Percentiles rank a stretch among this genome's conserved stretches.
phyloP scores from a whole-genome alignment of 2,888 invertebrate species.

The Lasioglossum calceatum region DNA sequence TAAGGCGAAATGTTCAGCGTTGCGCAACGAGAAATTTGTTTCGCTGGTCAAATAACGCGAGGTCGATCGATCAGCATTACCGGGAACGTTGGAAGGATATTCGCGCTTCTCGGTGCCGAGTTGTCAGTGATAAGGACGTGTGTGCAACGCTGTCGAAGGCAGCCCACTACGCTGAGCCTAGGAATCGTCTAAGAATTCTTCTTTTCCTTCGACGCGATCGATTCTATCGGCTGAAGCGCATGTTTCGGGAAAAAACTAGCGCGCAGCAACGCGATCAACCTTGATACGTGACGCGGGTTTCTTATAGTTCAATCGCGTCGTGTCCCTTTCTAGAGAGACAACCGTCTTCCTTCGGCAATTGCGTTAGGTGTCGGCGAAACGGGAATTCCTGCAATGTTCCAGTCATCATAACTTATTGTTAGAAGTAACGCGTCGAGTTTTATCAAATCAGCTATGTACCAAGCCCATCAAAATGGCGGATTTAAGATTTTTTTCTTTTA shows the following conservation, averaged over 20 bases:
- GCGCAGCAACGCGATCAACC: slow-evolving; percentile 68
- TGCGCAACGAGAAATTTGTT: slow-evolving; percentile 38
- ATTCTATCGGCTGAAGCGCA: slow-evolving; percentile 7
- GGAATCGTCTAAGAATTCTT: not conserved
- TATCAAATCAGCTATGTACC: no score
- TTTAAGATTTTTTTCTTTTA: no score
- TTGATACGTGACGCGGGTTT: slow-evolving; percentile 75
- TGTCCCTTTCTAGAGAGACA: not conserved
- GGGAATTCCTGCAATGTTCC: not conserved
- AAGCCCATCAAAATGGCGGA: no score
- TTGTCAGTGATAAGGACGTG: not conserved
- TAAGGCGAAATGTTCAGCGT: slow-evolving; percentile 30
- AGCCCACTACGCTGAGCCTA: not conserved
- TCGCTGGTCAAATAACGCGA: not conserved
- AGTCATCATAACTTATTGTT: not conserved
- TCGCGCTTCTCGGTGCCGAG: not conserved
- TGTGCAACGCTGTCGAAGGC: not conserved
- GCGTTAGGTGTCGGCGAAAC: not conserved
- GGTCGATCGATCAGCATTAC: not conserved
- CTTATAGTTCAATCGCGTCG: not conserved
- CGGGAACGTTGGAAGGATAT: not conserved
- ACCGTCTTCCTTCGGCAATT: not conserved
- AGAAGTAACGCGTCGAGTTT: no score
- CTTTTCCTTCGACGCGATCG: slow-evolving; percentile 9
- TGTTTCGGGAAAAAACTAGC: slow-evolving; percentile 55